Percentiles rank a stretch among this genome's conserved stretches.
Evolutionary conservation across 2,797 vertebrate species (phyloP).

Genomic region (Xiphophorus birchmanni): DNA sequence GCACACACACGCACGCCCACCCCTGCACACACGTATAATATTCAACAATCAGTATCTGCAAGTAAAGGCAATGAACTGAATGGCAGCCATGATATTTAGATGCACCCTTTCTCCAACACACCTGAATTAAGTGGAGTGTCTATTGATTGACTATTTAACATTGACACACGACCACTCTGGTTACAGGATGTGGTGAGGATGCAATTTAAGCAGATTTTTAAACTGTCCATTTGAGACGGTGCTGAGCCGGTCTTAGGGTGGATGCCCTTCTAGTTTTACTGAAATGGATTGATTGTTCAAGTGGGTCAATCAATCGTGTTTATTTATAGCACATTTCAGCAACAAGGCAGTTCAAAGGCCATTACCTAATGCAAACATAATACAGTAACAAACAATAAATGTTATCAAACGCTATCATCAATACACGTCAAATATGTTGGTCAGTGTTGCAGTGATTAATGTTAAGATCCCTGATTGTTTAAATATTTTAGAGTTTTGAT

Average conservation of each 20-base stretch:
- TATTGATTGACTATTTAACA: background rate
- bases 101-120: background rate
- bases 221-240: background rate
- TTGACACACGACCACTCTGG: background rate
- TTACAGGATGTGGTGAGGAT: background rate
- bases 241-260: background rate
- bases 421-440: no score
- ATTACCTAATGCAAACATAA: no score
- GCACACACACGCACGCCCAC: no score
- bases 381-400: no score
- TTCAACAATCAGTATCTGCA: background rate
- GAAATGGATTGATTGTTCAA: background rate
- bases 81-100: background rate
- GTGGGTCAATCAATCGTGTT: background rate
- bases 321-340: no score
- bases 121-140: background rate
- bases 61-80: background rate
- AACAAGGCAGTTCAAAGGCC: no score
- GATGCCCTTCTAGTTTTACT: background rate
- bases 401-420: no score
- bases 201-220: background rate
- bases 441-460: no score
- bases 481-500: no score
- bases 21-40: no score
- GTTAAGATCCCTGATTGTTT: no score